Evolutionary conservation across 2,113 vertebrate genomes (phyloP), one percentile per base, ranked within the genome.

Genomic region (Hiodon tergisus): DNA sequence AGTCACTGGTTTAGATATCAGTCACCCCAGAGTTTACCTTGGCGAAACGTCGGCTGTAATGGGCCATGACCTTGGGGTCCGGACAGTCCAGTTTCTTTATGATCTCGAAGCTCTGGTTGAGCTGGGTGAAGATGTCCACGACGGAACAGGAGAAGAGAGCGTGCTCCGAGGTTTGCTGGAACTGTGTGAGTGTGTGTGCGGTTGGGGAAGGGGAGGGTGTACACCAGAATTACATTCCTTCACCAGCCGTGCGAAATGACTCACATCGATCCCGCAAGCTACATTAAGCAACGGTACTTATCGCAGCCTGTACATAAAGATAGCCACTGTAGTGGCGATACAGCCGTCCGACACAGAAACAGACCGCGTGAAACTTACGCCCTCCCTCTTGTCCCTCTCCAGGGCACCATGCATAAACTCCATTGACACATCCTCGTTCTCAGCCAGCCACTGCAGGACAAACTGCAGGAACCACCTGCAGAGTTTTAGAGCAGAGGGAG

Each of bases 41-140:
- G 78, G 96, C 94, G 81, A 98, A 98, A 76, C 95, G 94, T 5
- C 92, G 86, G 80, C 94, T 95, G 67, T 98, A 99, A 5, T 94
- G 93, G 53, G 90, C 93, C 79, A 96, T 88, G 79, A 97, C 94
- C 0, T 70, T 76, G 2, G 94, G 94, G 77, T 99, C 95, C 0
- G 96, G 96, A 72, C 96, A 97, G 78, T 98, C 95, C 80, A 99
- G 88, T 78, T 98, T 98, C 87, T 92, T 95, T 85, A 98, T 97
- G 81, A 99, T 99, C 85, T 96, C 96, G 77, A 97, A 99, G 87
- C 97, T 99, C 87, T 98, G 97, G 85, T 97, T 99, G 86, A 98
- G 95, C 86, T 99, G 97, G 0, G 96, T 98, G 92, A 99, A 99
- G 86, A 99, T 93, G 2, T 99, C 97, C 81, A 99, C 97, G 88